Evolutionary conservation across 2,888 invertebrate genomes (phyloP).

Genomic region (Automeris io): DNA sequence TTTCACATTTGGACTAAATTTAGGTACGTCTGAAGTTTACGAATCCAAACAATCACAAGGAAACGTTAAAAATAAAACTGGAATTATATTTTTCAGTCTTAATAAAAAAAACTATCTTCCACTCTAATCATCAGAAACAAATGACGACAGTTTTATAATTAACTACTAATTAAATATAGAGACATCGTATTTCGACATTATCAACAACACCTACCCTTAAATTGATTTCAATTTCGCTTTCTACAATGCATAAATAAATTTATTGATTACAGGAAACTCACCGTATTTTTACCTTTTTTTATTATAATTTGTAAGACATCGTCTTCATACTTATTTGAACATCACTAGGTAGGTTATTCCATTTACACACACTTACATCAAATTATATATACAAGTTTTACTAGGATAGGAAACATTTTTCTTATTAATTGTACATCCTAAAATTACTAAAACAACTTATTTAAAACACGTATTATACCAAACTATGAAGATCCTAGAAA

Average conservation of each 20-base stretch:
- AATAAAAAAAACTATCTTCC: constrained; percentile 56
- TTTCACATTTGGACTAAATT: constrained; percentile 70
- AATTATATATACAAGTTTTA: constrained; percentile 64
- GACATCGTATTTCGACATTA: too few relatives aligned
- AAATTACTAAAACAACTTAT: constrained; percentile 68
- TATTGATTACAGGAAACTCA: constrained; percentile 75
- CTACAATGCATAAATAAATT: constrained; percentile 58
- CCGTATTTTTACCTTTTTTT: constrained; percentile 58
- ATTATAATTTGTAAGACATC: constrained; percentile 33
- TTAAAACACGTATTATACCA: constrained; percentile 58
- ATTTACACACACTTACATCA: constrained; percentile 62
- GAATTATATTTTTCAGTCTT: constrained; percentile 70
- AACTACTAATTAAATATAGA: constrained; percentile 58
- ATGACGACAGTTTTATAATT: constrained; percentile 36
- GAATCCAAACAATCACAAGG: constrained; percentile 35
- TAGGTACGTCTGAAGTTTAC: constrained; percentile 59
- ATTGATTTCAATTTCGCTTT: constrained; percentile 65
- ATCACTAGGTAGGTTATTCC: constrained; percentile 71
- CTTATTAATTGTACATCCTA: constrained; percentile 66
- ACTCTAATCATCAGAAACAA: constrained; percentile 21
- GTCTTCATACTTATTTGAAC: constrained; percentile 63
- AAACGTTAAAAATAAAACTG: constrained; percentile 61
- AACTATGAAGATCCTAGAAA: constrained; percentile 69
- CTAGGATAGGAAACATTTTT: constrained; percentile 75
- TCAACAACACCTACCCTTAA: constrained; percentile 65